phyloP scores from a whole-genome alignment of 2,797 vertebrate genomes.

The Ataeniobius toweri region DNA sequence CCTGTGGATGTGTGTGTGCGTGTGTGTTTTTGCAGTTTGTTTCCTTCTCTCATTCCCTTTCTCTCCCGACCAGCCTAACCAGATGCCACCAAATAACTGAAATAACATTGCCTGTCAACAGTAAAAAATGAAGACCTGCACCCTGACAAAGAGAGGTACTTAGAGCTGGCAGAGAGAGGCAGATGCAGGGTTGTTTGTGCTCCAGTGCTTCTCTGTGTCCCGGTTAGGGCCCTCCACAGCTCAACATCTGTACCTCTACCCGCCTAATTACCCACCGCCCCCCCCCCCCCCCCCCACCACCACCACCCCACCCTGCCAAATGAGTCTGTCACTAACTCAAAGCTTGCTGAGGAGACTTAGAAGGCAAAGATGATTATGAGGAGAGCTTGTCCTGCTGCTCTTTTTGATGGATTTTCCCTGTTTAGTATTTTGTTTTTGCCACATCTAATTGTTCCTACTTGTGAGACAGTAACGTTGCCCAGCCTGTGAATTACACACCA shows the following conservation, averaged over 20 bases:
- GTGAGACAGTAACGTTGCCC: neutral
- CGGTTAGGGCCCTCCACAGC: constrained; percentile 83
- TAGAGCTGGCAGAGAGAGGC: constrained; percentile 88
- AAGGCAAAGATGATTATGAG: constrained; percentile 45
- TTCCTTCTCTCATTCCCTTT: constrained; percentile 48
- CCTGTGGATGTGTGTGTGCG: constrained; percentile 72
- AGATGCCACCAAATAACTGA: constrained; percentile 97
- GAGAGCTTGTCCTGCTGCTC: constrained; percentile 26
- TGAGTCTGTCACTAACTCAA: constrained; percentile 82
- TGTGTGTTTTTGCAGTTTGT: constrained; percentile 46
- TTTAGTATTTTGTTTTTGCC: constrained; percentile 1
- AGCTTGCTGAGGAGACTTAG: constrained; percentile 45
- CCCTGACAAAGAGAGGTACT: constrained; percentile 92
- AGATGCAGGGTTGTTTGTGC: constrained; percentile 90
- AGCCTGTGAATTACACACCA: neutral
- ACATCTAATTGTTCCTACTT: constrained; percentile 3
- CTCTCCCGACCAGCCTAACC: constrained; percentile 79
- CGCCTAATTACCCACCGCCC: constrained; percentile 88
- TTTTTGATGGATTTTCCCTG: constrained; percentile 15
- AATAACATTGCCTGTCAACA: constrained; percentile 95
- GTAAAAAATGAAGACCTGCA: constrained; percentile 98
- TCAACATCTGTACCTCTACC: constrained; percentile 88
- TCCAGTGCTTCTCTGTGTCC: constrained; percentile 80
- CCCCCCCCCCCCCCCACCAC: constrained; percentile 79
- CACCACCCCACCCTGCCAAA: constrained; percentile 75